Evolutionary conservation across 2,888 invertebrate species (phyloP).

Genomic region (Deilephila elpenor): DNA sequence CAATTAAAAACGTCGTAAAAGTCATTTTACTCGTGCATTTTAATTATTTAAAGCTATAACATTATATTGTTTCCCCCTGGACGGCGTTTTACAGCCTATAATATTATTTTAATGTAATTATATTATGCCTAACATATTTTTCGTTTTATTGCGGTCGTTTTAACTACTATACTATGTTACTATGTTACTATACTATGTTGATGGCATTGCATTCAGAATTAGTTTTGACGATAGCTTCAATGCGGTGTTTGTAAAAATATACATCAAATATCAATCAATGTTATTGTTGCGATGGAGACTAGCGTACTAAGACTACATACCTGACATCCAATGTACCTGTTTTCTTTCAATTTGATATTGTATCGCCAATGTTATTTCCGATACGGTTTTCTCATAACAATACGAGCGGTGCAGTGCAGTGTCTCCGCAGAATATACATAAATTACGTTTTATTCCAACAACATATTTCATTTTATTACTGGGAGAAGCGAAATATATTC

Average conservation of each 20-base stretch:
- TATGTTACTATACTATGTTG: too few relatives aligned
- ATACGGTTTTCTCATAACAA: slow-evolving; percentile 13
- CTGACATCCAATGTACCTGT: neutral
- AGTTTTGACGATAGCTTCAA: neutral
- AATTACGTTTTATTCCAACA: slow-evolving; percentile 6
- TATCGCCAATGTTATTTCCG: slow-evolving; percentile 16
- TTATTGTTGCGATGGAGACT: neutral
- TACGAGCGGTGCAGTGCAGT: slow-evolving; percentile 11
- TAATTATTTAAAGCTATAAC: too few relatives aligned
- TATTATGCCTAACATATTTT: neutral
- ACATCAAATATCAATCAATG: neutral
- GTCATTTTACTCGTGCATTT: too few relatives aligned
- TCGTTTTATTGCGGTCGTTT: neutral
- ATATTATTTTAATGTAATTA: neutral
- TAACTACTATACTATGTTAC: too few relatives aligned
- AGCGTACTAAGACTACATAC: neutral
- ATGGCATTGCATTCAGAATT: neutral
- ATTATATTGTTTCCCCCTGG: neutral
- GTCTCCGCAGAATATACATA: slow-evolving; percentile 23
- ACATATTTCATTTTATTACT: slow-evolving; percentile 21
- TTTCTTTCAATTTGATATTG: slow-evolving; percentile 7
- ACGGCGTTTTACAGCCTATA: neutral
- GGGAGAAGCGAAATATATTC: neutral
- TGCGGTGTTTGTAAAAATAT: neutral
- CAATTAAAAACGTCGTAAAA: too few relatives aligned